These are phyloP conservation scores for Megaceryle torquata DNA, from an alignment of 2,113 vertebrate species.

Conservation along the genomic window DNA sequence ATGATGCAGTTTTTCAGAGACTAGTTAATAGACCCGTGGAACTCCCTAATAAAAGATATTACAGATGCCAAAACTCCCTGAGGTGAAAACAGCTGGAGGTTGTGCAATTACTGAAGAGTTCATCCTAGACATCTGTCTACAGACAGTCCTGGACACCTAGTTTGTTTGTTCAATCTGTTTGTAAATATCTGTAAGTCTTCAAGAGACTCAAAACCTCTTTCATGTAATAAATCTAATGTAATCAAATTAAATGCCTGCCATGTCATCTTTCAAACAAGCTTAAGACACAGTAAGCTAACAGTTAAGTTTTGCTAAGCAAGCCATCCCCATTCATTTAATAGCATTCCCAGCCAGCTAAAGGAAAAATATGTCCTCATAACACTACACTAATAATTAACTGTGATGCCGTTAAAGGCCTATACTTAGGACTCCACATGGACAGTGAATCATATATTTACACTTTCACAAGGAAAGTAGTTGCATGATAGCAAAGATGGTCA, in stretches of 20 bases:
- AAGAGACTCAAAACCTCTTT: neutral
- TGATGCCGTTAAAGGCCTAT: neutral
- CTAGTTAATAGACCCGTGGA: neutral
- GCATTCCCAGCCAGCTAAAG: neutral
- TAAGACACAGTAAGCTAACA: neutral
- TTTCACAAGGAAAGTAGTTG: neutral
- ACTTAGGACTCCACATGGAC: neutral
- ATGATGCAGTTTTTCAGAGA: neutral
- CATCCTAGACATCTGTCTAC: neutral
- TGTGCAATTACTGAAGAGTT: neutral
- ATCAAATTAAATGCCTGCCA: neutral
- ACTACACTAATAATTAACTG: slow-evolving; percentile 21
- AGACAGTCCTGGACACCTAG: neutral
- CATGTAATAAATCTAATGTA: neutral
- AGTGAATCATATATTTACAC: slow-evolving; percentile 16
- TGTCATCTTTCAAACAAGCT: neutral
- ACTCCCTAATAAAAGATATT: neutral
- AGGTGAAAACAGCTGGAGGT: neutral
- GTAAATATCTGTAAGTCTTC: neutral
- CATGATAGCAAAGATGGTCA: neutral
- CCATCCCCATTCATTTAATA: neutral
- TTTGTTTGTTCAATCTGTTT: neutral
- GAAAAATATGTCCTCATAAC: neutral
- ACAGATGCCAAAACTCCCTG: neutral
- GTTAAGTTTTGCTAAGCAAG: neutral